phyloP scores from a whole-genome alignment of 2,888 invertebrate species.

The Ennomos quercinarius region DNA sequence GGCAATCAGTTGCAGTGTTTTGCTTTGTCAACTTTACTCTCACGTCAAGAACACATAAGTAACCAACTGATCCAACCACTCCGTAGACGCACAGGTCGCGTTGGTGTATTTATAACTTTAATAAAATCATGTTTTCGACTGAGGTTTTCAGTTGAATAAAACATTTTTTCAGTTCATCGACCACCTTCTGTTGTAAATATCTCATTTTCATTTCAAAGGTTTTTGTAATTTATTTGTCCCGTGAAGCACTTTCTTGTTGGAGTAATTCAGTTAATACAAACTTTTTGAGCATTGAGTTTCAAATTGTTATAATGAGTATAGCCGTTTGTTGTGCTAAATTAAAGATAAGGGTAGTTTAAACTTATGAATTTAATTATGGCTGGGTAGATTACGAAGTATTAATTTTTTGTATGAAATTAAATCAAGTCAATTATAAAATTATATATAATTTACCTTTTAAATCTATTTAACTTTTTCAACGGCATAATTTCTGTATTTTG shows the following conservation, averaged over 20 bases:
- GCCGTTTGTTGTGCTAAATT: constrained; percentile 17
- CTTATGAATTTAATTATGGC: not conserved
- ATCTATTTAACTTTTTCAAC: no score
- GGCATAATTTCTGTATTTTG: no score
- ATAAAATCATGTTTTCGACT: constrained; percentile 19
- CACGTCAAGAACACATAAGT: no score
- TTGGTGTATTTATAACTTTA: not conserved
- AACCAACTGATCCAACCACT: not conserved
- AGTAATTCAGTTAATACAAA: constrained; percentile 22
- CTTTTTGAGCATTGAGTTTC: constrained; percentile 24
- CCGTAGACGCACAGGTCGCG: not conserved
- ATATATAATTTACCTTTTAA: no score
- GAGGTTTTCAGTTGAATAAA: constrained; percentile 29
- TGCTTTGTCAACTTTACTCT: no score
- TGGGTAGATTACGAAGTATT: no score
- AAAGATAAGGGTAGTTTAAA: constrained; percentile 7
- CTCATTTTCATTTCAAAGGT: constrained; percentile 32
- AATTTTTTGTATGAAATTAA: no score
- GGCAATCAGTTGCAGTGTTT: no score
- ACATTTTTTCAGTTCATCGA: constrained; percentile 29
- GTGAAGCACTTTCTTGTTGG: constrained; percentile 24
- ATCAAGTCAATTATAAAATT: no score
- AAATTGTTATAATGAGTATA: constrained; percentile 14
- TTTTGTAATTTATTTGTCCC: constrained; percentile 24
- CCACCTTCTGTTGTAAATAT: constrained; percentile 21